A percentile compares a stretch with the other conserved stretches of the same genome.
Conservation (phyloP, 2,888 invertebrate genomes). For the Lepetodrilus schrolli region DNA sequence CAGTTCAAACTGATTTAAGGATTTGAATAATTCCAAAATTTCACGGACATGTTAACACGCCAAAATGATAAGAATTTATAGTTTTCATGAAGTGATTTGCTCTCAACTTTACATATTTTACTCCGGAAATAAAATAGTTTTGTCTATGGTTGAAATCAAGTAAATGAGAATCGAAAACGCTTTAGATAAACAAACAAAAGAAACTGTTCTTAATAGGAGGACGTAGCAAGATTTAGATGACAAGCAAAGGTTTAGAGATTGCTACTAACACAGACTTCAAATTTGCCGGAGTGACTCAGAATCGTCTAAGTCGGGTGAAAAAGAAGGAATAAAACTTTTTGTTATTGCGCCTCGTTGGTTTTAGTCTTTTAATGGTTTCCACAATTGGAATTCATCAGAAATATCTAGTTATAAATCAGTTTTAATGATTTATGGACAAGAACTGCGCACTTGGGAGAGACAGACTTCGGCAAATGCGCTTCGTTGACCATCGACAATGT, state of each 20-base stretch:
- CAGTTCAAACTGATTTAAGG: neutral
- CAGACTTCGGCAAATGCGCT: neutral
- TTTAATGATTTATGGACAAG: neutral
- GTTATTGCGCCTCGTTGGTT: constrained; percentile 16
- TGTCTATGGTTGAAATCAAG: neutral
- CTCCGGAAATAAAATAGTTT: constrained; percentile 1
- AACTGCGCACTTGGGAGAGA: neutral
- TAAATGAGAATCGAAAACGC: constrained; percentile 12
- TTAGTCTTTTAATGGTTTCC: constrained; percentile 25
- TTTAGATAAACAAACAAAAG: constrained; percentile 23
- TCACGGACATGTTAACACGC: neutral
- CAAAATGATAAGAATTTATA: neutral
- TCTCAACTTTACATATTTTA: neutral
- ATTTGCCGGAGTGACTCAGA: neutral
- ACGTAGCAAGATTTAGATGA: constrained; percentile 17
- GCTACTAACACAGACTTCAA: neutral
- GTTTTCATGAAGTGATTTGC: neutral
- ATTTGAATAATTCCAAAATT: neutral
- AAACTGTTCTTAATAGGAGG: neutral
- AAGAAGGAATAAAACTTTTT: constrained; percentile 16
- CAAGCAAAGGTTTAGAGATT: neutral
- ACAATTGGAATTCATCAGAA: constrained; percentile 26
- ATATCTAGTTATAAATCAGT: constrained; percentile 24
- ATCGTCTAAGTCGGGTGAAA: constrained; percentile 9
- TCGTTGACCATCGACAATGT: neutral